Conservation (phyloP, 2,113 vertebrate genomes). For the Larimichthys polyactis region DNA sequence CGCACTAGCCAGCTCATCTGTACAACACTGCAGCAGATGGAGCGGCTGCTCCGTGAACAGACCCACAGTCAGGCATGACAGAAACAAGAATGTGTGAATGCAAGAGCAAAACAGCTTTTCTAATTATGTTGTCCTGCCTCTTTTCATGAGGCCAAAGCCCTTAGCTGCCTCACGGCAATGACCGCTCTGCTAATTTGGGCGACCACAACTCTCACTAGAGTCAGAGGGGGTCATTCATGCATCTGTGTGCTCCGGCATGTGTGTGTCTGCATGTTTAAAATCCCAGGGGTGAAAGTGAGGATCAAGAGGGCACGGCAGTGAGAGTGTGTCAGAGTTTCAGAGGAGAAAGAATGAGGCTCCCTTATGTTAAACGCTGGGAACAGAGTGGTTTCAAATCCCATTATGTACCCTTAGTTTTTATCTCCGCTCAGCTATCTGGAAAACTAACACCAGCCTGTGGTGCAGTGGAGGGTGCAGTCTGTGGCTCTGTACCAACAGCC, state of each 20-base stretch:
- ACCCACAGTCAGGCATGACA: background rate
- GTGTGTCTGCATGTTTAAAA: constrained; percentile 58
- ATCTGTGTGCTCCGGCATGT: constrained; percentile 40
- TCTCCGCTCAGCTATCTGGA: constrained; percentile 35
- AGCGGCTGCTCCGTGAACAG: constrained; percentile 12
- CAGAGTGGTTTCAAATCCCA: constrained; percentile 43
- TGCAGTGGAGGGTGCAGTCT: constrained; percentile 8
- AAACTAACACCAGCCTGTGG: constrained; percentile 38
- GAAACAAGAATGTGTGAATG: constrained; percentile 3
- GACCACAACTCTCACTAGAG: constrained; percentile 37
- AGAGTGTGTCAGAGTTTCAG: background rate
- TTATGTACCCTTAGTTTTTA: constrained; percentile 16
- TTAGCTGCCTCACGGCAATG: background rate
- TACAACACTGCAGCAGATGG: constrained; percentile 2
- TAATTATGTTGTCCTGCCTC: background rate
- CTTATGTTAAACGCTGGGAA: constrained; percentile 13
- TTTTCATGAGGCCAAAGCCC: background rate
- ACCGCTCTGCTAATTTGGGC: constrained; percentile 53
- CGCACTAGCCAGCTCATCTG: constrained; percentile 5
- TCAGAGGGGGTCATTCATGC: constrained; percentile 43
- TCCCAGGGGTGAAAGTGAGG: constrained; percentile 56
- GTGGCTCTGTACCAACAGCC: constrained; percentile 21
- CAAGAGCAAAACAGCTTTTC: constrained; percentile 17
- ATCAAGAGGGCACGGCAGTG: constrained; percentile 11
- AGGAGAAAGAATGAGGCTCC: background rate